These are phyloP conservation scores for Physocephala rufipes DNA, from an alignment of 2,888 invertebrate species.

Conservation along the genomic window DNA sequence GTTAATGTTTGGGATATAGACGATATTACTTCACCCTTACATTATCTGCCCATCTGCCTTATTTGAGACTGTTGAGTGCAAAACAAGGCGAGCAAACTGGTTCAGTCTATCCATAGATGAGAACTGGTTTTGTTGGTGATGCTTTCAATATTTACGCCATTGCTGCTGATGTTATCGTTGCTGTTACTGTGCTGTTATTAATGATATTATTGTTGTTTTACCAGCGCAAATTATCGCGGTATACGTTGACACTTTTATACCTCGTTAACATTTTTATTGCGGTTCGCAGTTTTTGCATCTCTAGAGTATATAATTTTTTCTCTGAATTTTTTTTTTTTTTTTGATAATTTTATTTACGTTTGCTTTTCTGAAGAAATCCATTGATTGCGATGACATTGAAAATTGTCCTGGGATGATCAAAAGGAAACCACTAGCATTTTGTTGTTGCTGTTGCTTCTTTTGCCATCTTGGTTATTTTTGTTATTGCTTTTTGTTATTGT, in stretches of 20 bases:
- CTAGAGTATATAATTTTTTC: neutral
- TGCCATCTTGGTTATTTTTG: neutral
- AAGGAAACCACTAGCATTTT: too few species aligned
- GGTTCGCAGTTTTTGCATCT: slow-evolving; percentile 1
- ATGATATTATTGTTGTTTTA: too few species aligned
- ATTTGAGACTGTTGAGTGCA: neutral
- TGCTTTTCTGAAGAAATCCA: neutral
- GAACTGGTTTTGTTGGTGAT: neutral
- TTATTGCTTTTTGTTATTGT: slow-evolving; percentile 7
- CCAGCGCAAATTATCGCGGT: slow-evolving; percentile 23
- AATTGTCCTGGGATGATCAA: neutral
- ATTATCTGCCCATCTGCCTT: neutral
- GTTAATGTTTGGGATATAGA: neutral
- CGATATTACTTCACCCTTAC: neutral
- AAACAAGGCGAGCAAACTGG: neutral
- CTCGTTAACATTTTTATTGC: slow-evolving; percentile 32
- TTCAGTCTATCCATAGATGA: slow-evolving; percentile 2
- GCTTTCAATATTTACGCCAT: neutral
- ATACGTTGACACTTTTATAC: slow-evolving; percentile 33
- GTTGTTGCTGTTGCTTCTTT: neutral
- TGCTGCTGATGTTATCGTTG: neutral
- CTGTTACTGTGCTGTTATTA: too few species aligned
- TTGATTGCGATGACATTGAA: neutral
- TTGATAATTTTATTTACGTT: neutral
- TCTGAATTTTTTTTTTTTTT: neutral